Conservation (phyloP, 2,113 vertebrate species). For the Silurus meridionalis region DNA sequence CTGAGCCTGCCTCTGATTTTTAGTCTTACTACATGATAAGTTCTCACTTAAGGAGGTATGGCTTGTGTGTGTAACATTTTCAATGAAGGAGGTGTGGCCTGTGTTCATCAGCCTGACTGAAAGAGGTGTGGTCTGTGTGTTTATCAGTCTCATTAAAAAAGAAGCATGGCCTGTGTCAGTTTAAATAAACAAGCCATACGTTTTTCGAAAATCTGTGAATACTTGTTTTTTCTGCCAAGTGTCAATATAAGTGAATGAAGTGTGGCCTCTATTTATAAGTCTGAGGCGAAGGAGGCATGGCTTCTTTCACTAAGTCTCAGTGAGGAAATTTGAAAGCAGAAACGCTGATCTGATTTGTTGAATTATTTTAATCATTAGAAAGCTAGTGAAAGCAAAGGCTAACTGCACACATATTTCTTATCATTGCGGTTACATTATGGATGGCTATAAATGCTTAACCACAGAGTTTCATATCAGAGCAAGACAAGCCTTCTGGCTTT, state of each 20-base stretch:
- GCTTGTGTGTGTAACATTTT: background rate
- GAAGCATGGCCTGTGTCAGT: too few relatives aligned
- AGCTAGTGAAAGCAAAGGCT: background rate
- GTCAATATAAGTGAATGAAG: background rate
- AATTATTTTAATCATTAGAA: background rate
- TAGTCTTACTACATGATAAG: background rate
- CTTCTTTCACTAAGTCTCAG: too few relatives aligned
- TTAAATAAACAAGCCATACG: too few relatives aligned
- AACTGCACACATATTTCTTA: background rate
- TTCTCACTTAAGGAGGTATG: background rate
- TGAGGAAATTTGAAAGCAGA: background rate
- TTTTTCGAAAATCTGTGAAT: too few relatives aligned
- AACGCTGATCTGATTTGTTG: background rate
- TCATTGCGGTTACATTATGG: background rate
- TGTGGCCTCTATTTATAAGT: background rate
- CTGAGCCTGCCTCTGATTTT: background rate
- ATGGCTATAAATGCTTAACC: background rate
- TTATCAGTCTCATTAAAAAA: background rate
- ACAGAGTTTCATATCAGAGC: background rate
- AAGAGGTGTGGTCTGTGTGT: background rate
- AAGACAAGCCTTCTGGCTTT: background rate
- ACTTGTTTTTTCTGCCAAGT: background rate
- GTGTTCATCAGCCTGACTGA: background rate
- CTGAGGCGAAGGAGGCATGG: background rate
- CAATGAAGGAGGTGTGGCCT: background rate